A percentile compares a stretch with the other conserved stretches of the same genome.
Evolutionary conservation across 2,113 vertebrate species (phyloP).

Genomic region (Microtus pennsylvanicus): DNA sequence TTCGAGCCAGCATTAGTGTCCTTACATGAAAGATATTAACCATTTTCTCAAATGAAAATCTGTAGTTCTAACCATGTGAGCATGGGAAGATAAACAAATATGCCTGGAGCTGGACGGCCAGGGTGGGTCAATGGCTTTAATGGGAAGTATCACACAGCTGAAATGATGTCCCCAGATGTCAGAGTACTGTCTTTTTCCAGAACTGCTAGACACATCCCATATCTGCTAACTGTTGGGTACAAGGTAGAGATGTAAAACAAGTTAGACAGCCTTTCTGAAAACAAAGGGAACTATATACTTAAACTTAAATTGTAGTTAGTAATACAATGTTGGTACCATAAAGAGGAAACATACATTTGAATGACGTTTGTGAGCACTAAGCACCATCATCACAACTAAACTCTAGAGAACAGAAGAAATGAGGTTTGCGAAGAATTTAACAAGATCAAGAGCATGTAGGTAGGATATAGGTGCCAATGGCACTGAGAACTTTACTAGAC

Average conservation of each 20-base stretch:
- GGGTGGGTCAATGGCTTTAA: not conserved
- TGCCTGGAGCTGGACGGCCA: not conserved
- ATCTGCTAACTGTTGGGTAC: not conserved
- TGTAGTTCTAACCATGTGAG: not conserved
- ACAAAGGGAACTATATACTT: not conserved
- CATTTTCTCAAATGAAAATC: conserved; percentile 35
- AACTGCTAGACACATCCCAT: not conserved
- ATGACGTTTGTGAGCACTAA: not conserved
- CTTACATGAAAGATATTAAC: conserved; percentile 31
- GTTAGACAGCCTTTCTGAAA: conserved; percentile 21
- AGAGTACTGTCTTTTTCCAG: not conserved
- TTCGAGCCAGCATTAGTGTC: not conserved
- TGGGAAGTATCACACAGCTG: not conserved
- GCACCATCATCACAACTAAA: not conserved
- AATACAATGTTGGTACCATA: not conserved
- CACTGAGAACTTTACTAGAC: conserved; percentile 22
- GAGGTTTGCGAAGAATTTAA: not conserved
- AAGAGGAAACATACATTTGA: not conserved
- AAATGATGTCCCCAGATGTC: not conserved
- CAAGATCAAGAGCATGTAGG: not conserved
- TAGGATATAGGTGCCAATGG: not conserved
- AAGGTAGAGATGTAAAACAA: not conserved
- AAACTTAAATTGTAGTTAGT: not conserved
- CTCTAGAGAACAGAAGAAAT: not conserved
- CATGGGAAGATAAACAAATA: not conserved